Conservation (phyloP, 1,140 invertebrate genomes). For the Lamellibrachia luymesi region DNA sequence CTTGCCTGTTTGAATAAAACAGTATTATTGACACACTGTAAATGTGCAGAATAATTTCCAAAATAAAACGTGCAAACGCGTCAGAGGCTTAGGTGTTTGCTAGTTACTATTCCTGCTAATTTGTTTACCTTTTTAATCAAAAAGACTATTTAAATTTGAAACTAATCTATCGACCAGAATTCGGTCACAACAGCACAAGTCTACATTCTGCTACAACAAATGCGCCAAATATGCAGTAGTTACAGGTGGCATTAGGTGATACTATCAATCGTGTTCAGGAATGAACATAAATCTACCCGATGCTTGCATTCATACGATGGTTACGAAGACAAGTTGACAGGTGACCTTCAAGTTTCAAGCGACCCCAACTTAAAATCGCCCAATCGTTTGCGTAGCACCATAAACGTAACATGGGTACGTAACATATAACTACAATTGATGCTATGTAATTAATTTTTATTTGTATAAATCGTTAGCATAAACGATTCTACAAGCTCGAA, state of each 20-base stretch:
- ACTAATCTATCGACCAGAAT: neutral
- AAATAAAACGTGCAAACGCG: neutral
- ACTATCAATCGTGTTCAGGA: neutral
- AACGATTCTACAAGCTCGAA: neutral
- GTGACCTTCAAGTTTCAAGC: constrained; percentile 4
- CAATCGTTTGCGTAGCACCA: neutral
- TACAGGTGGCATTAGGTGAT: neutral
- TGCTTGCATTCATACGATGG: neutral
- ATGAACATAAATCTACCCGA: neutral
- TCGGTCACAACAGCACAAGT: neutral
- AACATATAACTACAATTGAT: neutral
- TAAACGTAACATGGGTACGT: neutral
- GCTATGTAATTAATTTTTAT: neutral
- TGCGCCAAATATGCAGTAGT: neutral
- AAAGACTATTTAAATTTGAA: no score
- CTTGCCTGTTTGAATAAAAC: neutral
- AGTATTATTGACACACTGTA: neutral
- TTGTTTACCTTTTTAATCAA: neutral
- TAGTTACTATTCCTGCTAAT: neutral
- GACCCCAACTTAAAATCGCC: neutral
- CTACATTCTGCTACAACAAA: neutral
- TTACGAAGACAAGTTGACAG: neutral
- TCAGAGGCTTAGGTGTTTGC: neutral
- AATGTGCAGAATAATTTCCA: neutral
- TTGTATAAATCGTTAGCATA: neutral